Conservation (phyloP, 2,113 vertebrate species). For the Callipepla californica region DNA sequence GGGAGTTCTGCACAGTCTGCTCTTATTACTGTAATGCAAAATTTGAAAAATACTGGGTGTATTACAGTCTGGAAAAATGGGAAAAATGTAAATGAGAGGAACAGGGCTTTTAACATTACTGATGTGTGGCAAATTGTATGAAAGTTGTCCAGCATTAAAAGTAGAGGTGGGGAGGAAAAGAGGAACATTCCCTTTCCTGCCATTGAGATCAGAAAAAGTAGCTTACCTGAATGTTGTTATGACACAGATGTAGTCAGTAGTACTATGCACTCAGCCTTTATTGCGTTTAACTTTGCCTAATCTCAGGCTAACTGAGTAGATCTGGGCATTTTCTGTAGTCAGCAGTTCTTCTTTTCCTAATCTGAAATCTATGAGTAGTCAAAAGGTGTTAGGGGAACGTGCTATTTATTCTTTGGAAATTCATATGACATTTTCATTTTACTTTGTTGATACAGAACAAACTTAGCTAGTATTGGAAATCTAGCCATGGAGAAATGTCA, state of each 20-base stretch:
- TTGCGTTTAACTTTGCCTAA: not conserved
- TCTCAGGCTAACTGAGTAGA: not conserved
- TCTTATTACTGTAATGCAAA: not conserved
- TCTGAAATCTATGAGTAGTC: not conserved
- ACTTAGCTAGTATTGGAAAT: conserved; percentile 36
- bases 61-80: not conserved
- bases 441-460: conserved; percentile 35
- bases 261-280: not conserved
- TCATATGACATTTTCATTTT: conserved; percentile 45
- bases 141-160: not conserved
- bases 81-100: not conserved
- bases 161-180: not conserved
- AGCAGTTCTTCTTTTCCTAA: not conserved
- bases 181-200: not conserved
- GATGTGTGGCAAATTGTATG: not conserved
- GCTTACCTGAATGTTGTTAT: not conserved
- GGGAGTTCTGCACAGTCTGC: not conserved
- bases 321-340: not conserved
- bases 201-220: not conserved
- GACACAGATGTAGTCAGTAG: not conserved
- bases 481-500: conserved; percentile 15
- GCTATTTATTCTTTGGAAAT: conserved; percentile 41
- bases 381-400: not conserved
- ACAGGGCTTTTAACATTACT: not conserved
- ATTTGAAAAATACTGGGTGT: not conserved